phyloP scores from a whole-genome alignment of 1,140 invertebrate species.

The Achroia grisella region DNA sequence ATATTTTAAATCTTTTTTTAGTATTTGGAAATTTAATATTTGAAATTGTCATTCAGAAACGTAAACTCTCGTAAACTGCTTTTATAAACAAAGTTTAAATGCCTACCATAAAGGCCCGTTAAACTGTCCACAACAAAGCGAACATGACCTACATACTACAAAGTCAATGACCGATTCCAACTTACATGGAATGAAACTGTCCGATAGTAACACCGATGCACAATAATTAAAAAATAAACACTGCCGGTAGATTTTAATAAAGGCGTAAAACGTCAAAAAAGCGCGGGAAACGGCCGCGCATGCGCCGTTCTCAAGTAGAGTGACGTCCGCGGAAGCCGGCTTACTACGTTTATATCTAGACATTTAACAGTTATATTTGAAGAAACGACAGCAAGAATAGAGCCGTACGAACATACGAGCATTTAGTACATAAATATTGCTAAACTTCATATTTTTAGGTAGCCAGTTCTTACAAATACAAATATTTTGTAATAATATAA shows the following conservation, averaged over 20 bases:
- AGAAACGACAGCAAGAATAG: conserved; percentile 29
- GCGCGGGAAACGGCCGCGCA: conserved; percentile 44
- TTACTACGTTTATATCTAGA: conserved; percentile 52
- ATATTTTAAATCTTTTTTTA: no score
- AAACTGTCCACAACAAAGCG: conserved; percentile 21
- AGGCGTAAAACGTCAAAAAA: conserved; percentile 30
- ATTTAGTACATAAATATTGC: no score
- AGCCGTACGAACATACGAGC: conserved; percentile 13
- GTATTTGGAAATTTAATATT: no score
- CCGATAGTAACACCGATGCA: conserved; percentile 23
- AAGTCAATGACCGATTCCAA: conserved; percentile 26
- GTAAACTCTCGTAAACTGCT: no score
- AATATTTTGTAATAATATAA: no score
- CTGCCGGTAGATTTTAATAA: conserved; percentile 24
- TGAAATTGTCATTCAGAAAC: no score
- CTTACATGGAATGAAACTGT: conserved; percentile 14
- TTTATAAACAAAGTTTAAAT: conserved; percentile 6
- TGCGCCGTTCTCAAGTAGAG: conserved; percentile 40
- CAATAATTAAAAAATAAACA: conserved; percentile 38
- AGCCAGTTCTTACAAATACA: no score
- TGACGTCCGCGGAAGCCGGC: conserved; percentile 59
- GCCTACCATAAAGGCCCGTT: conserved; percentile 16
- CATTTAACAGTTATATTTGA: conserved; percentile 64
- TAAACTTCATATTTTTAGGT: no score
- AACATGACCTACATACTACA: conserved; percentile 30